Conservation (phyloP, 2,797 vertebrate species). For the Myiotriccus ornatus region DNA sequence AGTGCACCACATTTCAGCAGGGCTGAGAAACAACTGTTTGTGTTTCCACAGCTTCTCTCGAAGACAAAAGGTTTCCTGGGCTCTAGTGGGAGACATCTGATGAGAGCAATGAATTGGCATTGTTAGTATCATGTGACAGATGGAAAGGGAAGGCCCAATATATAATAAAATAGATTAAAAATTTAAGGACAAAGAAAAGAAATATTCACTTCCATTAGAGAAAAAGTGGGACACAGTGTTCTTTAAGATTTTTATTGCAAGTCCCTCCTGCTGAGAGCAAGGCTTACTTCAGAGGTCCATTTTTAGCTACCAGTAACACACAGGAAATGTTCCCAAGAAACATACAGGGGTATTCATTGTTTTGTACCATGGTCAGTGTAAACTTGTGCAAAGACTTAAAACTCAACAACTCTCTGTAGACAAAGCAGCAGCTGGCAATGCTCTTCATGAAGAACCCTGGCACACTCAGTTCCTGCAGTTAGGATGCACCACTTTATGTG, state of each 20-base stretch:
- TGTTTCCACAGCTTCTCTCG: not conserved
- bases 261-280: not conserved
- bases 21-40: not conserved
- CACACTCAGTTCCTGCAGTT: not conserved
- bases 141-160: not conserved
- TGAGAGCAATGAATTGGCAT: not conserved
- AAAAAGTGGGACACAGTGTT: slow-evolving; percentile 42
- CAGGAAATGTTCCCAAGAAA: slow-evolving; percentile 37
- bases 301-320: slow-evolving; percentile 38
- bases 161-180: not conserved
- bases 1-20: not conserved
- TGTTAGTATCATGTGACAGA: not conserved
- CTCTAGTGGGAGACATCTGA: not conserved
- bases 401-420: slow-evolving; percentile 38
- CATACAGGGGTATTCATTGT: slow-evolving; percentile 47
- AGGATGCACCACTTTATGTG: not conserved
- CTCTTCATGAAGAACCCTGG: slow-evolving; percentile 13
- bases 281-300: slow-evolving; percentile 20
- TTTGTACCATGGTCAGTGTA: slow-evolving; percentile 8
- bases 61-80: not conserved
- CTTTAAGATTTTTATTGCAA: not conserved
- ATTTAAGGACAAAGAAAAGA: not conserved
- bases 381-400: slow-evolving; percentile 62
- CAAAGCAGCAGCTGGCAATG: slow-evolving; percentile 61
- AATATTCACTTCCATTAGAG: not conserved